phyloP scores from a whole-genome alignment of 2,797 vertebrate genomes.

The Merluccius polli region DNA sequence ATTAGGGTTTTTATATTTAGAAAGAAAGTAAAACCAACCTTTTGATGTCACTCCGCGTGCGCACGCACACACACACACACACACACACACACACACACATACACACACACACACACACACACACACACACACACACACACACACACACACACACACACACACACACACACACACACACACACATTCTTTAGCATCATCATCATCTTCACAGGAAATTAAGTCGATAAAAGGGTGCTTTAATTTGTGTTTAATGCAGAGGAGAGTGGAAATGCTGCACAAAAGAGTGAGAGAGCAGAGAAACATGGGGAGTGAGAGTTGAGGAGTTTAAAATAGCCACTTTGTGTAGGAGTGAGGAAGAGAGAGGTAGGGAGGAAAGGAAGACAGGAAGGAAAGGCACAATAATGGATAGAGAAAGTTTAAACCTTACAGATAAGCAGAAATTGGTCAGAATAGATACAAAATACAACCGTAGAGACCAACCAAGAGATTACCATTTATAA shows the following conservation, averaged over 20 bases:
- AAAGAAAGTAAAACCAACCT: constrained; percentile 3
- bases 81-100: neutral
- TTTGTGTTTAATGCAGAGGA: neutral
- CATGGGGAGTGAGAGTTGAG: too few species aligned
- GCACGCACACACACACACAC: neutral
- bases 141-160: neutral
- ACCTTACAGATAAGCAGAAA: neutral
- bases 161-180: too few species aligned
- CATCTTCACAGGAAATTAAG: too few species aligned
- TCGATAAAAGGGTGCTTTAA: neutral
- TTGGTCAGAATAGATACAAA: neutral
- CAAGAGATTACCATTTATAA: too few species aligned
- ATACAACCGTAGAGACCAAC: neutral
- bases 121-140: too few species aligned
- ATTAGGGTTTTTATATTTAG: constrained; percentile 4
- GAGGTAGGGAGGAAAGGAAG: neutral
- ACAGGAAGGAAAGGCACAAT: neutral
- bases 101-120: too few species aligned
- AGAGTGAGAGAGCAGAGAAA: too few species aligned
- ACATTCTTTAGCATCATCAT: too few species aligned
- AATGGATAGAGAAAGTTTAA: neutral
- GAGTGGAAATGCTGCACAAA: too few species aligned
- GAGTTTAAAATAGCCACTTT: neutral
- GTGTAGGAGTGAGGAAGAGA: neutral
- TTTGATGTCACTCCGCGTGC: neutral